phyloP scores from a whole-genome alignment of 1,140 invertebrate species.

The Macrocentrus cingulum region DNA sequence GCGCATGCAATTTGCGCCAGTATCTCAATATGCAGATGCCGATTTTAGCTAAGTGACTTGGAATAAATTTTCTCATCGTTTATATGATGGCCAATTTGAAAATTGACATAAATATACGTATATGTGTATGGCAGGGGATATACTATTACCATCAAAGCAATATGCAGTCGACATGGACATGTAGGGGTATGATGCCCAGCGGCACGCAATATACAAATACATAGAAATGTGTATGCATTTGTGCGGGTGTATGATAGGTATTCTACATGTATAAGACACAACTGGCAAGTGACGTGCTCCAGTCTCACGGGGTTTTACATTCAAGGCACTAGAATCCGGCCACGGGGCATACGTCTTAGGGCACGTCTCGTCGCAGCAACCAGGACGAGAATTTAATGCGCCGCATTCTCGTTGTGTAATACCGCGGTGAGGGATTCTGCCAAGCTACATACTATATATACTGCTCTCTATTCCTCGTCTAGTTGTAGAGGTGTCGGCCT shows the following conservation, averaged over 20 bases:
- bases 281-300: constrained; percentile 11
- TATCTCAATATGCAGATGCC: too few relatives aligned
- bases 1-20: too few relatives aligned
- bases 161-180: constrained; percentile 1
- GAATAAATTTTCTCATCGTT: too few relatives aligned
- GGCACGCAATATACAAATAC: neutral
- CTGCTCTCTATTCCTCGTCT: too few relatives aligned
- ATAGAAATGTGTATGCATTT: neutral
- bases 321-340: constrained; percentile 34
- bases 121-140: too few relatives aligned
- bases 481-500: too few relatives aligned
- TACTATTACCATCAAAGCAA: neutral
- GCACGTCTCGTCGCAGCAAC: constrained; percentile 9
- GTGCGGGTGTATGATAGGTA: neutral
- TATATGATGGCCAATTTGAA: too few relatives aligned
- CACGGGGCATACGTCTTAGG: constrained; percentile 31
- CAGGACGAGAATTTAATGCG: constrained; percentile 2
- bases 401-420: neutral
- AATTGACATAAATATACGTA: too few relatives aligned
- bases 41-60: too few relatives aligned
- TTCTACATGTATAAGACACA: neutral
- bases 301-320: constrained; percentile 37
- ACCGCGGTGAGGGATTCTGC: neutral
- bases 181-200: too few relatives aligned
- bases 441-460: neutral